Evolutionary conservation across 2,113 vertebrate genomes (phyloP).

Genomic region (Telmatochromis brachygnathus): DNA sequence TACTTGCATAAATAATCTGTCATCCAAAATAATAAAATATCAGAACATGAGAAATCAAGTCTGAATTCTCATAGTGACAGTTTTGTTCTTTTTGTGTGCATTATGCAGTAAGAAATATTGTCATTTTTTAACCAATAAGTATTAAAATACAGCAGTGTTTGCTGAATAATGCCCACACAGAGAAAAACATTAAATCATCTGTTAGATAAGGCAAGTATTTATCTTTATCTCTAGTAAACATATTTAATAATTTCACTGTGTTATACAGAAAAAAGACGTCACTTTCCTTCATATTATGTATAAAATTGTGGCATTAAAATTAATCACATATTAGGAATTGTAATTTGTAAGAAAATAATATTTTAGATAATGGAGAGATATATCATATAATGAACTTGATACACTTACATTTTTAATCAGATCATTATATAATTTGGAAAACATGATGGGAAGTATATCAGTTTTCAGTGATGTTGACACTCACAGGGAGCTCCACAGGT

Average conservation of each 20-base stretch:
- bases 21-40: neutral
- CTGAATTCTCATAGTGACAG: neutral
- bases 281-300: neutral
- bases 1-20: neutral
- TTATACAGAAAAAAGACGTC: neutral
- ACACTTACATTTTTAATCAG: neutral
- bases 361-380: neutral
- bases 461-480: conserved; percentile 50
- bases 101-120: neutral
- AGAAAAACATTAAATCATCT: neutral
- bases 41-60: neutral
- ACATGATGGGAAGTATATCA: neutral
- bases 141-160: neutral
- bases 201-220: neutral
- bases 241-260: neutral
- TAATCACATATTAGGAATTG: neutral
- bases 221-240: neutral
- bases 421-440: neutral
- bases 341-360: neutral
- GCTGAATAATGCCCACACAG: neutral
- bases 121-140: neutral
- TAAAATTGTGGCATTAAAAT: too few species aligned
- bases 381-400: neutral
- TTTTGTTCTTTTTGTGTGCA: neutral
- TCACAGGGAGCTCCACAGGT: conserved; percentile 95